These are phyloP conservation scores for Rhynchomys soricoides DNA, from an alignment of 2,113 vertebrate genomes.

Conservation along the genomic window DNA sequence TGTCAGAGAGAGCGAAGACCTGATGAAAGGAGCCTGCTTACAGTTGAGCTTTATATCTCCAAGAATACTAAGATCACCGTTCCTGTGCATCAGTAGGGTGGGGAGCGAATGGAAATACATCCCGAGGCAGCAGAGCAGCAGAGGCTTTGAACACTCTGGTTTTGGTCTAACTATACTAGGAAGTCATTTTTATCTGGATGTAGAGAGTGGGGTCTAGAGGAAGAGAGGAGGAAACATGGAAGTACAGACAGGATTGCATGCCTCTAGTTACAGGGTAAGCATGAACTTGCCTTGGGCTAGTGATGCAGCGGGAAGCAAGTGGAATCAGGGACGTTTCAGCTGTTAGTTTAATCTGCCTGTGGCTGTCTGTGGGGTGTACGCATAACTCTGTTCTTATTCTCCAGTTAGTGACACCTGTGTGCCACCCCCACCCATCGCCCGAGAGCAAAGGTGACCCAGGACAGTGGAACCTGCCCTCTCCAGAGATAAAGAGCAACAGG, in stretches of 20 bases:
- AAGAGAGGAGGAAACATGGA: neutral
- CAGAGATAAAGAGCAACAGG: neutral
- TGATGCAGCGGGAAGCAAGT: neutral
- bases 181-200: neutral
- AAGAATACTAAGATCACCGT: neutral
- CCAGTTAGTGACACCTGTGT: neutral
- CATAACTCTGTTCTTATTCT: constrained; percentile 35
- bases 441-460: neutral
- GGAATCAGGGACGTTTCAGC: neutral
- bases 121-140: neutral
- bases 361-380: too few relatives aligned
- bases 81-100: neutral
- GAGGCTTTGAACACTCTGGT: neutral
- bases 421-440: neutral
- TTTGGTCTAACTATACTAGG: neutral
- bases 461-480: neutral
- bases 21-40: neutral
- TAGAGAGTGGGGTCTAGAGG: neutral
- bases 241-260: neutral
- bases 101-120: neutral
- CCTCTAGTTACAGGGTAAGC: too few relatives aligned
- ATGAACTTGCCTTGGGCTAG: too few relatives aligned
- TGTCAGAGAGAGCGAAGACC: neutral
- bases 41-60: neutral
- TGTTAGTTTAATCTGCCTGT: neutral